A percentile compares a stretch with the other conserved stretches of the same genome.
Evolutionary conservation across 1,140 invertebrate species (phyloP).

Genomic region (Procambarus virginalis): DNA sequence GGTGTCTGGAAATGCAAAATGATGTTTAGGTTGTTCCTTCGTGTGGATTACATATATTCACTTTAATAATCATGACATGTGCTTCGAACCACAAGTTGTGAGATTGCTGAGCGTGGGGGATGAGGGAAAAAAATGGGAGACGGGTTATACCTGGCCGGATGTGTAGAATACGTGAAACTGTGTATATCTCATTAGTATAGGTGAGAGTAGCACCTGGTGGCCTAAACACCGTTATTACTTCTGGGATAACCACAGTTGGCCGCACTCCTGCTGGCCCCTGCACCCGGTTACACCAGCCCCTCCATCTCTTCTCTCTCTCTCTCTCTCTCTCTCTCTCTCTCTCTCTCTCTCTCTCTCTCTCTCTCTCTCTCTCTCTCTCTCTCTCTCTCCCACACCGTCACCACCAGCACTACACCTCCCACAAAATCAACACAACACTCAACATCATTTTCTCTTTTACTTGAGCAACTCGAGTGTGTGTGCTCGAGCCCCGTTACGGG

Average conservation of each 20-base stretch:
- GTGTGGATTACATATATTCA: background rate
- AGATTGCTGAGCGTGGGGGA: conserved; percentile 2
- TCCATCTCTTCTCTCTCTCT: background rate
- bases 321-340: background rate
- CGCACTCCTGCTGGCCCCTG: background rate
- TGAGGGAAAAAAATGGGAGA: background rate
- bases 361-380: background rate
- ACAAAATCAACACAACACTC: no score
- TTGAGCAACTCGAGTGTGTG: no score
- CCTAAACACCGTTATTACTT: background rate
- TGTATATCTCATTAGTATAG: conserved; percentile 8
- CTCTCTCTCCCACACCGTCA: background rate
- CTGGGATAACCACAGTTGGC: background rate
- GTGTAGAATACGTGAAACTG: conserved; percentile 9
- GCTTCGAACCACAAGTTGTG: conserved; percentile 2
- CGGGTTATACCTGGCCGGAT: background rate
- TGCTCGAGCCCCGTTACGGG: no score
- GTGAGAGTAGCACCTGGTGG: conserved; percentile 2
- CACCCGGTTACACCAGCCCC: background rate
- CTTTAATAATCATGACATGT: conserved; percentile 16
- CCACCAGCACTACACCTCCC: no score
- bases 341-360: background rate
- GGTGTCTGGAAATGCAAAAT: conserved; percentile 7
- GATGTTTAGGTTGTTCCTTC: conserved; percentile 6
- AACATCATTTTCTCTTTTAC: no score